phyloP scores from a whole-genome alignment of 2,113 vertebrate species.

The Triplophysa rosa region DNA sequence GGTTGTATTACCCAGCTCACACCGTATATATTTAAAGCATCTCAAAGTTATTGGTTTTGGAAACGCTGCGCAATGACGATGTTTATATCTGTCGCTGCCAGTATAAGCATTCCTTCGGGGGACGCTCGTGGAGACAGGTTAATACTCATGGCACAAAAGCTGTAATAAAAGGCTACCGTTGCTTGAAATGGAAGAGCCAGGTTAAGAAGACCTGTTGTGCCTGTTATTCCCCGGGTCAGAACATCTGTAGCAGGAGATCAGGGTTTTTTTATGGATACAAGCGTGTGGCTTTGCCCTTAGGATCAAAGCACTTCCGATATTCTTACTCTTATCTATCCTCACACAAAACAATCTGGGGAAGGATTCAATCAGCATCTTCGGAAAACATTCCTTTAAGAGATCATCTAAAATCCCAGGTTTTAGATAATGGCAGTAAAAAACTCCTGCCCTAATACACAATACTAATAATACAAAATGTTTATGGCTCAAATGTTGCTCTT shows the following conservation, averaged over 20 bases:
- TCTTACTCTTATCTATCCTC: background rate
- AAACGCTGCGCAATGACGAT: constrained; percentile 51
- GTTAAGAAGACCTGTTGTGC: constrained; percentile 65
- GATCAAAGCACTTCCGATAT: background rate
- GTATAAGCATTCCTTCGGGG: constrained; percentile 60
- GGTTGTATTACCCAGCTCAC: background rate
- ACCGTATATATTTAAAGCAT: background rate
- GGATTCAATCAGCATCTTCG: background rate
- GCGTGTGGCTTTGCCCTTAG: constrained; percentile 4
- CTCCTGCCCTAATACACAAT: background rate
- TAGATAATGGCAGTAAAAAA: background rate
- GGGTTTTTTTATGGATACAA: background rate
- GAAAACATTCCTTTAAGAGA: background rate
- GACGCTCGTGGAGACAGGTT: constrained; percentile 43
- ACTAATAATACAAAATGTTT: background rate
- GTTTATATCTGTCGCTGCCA: constrained; percentile 66
- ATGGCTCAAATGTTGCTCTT: no score
- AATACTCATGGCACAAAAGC: constrained; percentile 59
- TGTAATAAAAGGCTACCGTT: constrained; percentile 66
- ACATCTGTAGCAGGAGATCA: constrained; percentile 18
- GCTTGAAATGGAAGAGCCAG: constrained; percentile 66
- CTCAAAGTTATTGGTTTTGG: constrained; percentile 58
- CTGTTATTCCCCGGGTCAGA: constrained; percentile 64
- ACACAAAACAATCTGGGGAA: background rate
- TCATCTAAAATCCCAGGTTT: background rate